Conservation (phyloP, 2,113 vertebrate genomes). For the Cochlearius cochlearius region DNA sequence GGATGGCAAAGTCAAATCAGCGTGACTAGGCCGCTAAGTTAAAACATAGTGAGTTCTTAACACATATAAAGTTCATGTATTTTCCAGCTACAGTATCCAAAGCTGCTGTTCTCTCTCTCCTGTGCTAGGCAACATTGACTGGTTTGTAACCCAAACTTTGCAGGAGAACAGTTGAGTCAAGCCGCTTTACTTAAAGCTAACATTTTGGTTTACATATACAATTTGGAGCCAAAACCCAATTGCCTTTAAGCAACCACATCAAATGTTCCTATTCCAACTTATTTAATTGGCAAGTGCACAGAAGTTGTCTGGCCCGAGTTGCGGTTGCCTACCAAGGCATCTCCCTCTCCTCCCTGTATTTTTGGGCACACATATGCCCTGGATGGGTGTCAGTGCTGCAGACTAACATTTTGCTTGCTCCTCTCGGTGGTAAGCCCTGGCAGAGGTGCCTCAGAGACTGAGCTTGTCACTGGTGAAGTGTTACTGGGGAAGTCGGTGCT, state of each 20-base stretch:
- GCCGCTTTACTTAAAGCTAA: not conserved
- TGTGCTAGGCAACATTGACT: not conserved
- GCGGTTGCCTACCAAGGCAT: not conserved
- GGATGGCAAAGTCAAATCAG: not conserved
- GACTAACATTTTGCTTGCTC: not conserved
- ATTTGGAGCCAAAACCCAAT: not conserved
- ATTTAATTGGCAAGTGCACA: not conserved
- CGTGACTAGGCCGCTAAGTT: not conserved
- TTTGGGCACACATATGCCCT: not conserved
- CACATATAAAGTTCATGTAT: fast-evolving
- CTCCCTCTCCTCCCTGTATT: not conserved
- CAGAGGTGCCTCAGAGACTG: not conserved
- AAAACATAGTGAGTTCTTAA: not conserved
- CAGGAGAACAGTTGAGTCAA: not conserved
- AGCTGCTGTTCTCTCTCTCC: not conserved
- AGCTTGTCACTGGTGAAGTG: not conserved
- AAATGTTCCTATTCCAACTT: not conserved
- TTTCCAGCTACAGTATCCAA: not conserved
- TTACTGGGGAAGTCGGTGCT: not conserved
- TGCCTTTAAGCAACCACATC: constrained; percentile 31
- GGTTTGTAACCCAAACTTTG: not conserved
- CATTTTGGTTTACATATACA: not conserved
- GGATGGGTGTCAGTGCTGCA: not conserved
- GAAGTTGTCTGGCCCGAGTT: not conserved
- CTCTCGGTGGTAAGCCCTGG: not conserved